phyloP scores from a whole-genome alignment of 1,140 invertebrate species.

The Drosophila pruinosa region DNA sequence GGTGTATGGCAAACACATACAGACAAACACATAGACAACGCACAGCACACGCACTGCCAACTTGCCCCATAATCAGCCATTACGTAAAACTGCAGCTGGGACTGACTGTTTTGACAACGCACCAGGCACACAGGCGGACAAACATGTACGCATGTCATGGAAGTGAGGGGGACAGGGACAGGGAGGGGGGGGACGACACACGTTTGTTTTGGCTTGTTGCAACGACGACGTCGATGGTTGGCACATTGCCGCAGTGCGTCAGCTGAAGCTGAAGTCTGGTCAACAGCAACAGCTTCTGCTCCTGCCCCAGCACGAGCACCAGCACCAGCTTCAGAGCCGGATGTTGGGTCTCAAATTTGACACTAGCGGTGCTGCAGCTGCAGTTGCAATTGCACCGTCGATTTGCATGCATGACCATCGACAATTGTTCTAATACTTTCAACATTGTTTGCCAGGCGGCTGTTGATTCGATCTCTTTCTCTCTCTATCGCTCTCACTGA shows the following conservation, averaged over 20 bases:
- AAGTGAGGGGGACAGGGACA: neutral
- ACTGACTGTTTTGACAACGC: constrained; percentile 41
- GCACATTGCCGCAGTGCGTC: constrained; percentile 50
- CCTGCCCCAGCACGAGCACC: neutral
- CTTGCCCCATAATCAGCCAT: constrained; percentile 47
- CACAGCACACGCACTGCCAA: constrained; percentile 16
- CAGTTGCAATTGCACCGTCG: constrained; percentile 35
- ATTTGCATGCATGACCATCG: constrained; percentile 68
- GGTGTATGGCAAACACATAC: neutral
- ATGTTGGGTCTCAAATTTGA: constrained; percentile 44
- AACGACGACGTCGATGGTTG: constrained; percentile 25
- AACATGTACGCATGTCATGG: neutral
- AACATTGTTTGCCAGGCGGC: constrained; percentile 37
- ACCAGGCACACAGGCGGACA: neutral
- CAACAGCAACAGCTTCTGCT: constrained; percentile 18
- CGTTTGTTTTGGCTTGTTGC: constrained; percentile 37
- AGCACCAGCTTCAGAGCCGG: constrained; percentile 13
- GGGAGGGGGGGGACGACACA: neutral
- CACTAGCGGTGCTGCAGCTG: constrained; percentile 27
- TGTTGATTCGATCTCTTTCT: constrained; percentile 1
- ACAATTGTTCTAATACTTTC: constrained; percentile 72
- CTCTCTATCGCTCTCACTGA: neutral
- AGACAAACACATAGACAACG: neutral
- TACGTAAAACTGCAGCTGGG: constrained; percentile 46
- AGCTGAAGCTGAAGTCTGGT: constrained; percentile 38